A percentile compares a stretch with the other conserved stretches of the same genome.
Conservation (phyloP, 2,113 vertebrate species). For the Megaleporinus macrocephalus region DNA sequence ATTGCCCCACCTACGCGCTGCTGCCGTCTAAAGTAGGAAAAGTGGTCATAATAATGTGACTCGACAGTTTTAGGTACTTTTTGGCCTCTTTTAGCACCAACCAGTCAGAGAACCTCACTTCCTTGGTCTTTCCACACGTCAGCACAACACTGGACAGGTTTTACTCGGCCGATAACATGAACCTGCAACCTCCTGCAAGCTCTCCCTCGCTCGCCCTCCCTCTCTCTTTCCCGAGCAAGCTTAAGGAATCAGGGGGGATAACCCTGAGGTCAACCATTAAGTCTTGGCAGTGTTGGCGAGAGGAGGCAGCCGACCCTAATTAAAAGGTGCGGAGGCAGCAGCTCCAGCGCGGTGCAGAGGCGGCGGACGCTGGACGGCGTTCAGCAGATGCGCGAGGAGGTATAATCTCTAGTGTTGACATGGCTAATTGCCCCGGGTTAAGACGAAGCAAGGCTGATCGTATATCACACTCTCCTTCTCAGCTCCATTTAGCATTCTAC, state of each 20-base stretch:
- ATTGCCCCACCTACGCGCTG: too few species aligned
- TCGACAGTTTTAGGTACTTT: too few species aligned
- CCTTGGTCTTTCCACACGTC: not conserved
- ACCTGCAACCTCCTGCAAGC: not conserved
- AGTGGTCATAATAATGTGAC: too few species aligned
- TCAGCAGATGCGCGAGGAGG: conserved; percentile 59
- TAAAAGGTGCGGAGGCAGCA: conserved; percentile 46
- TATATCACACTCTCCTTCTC: conserved; percentile 62
- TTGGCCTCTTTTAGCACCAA: too few species aligned
- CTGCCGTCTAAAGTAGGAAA: too few species aligned
- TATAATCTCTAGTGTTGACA: conserved; percentile 64
- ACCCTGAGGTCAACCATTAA: conserved; percentile 5
- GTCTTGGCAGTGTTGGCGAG: not conserved
- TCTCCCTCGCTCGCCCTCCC: not conserved
- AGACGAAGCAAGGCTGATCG: conserved; percentile 62
- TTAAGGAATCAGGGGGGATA: not conserved
- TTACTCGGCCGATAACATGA: not conserved
- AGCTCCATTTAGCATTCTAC: conserved; percentile 59
- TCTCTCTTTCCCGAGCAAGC: conserved; percentile 11
- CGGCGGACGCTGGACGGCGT: conserved; percentile 45
- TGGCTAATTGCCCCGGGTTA: conserved; percentile 69
- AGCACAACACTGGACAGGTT: not conserved
- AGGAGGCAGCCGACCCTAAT: conserved; percentile 33
- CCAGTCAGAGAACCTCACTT: too few species aligned
- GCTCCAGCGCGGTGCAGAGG: not conserved